Percentiles rank a stretch among this genome's conserved stretches.
Evolutionary conservation across 2,888 invertebrate species (phyloP).

Genomic region (Lepidocyrtoides sp.): DNA sequence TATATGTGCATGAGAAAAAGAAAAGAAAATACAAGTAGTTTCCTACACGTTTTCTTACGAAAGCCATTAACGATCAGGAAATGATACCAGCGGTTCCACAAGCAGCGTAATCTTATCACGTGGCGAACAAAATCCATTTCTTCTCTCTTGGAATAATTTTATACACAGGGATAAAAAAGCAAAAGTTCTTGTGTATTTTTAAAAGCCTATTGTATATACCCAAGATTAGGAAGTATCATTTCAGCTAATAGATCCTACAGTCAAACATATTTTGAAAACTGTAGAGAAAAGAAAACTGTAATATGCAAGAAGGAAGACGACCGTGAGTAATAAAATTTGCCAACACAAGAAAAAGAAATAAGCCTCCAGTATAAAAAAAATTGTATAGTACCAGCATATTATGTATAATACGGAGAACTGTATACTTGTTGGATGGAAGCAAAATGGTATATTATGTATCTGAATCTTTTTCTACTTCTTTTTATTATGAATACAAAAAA

Average conservation of each 20-base stretch:
- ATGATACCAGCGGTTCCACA: conserved; percentile 20
- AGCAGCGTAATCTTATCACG: conserved; percentile 65
- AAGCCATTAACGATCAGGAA: conserved; percentile 23
- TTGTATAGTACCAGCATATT: neutral
- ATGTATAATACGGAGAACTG: no score
- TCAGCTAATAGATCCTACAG: conserved; percentile 25
- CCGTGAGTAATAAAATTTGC: conserved; percentile 75
- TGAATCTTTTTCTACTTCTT: conserved; percentile 34
- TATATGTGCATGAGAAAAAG: neutral
- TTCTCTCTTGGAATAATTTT: conserved; percentile 16
- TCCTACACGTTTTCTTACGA: conserved; percentile 1
- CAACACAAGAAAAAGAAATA: conserved; percentile 19
- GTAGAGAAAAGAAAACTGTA: neutral
- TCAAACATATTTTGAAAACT: conserved; percentile 37
- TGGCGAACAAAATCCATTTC: conserved; percentile 17
- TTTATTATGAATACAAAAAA: conserved; percentile 29
- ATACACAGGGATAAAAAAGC: no score
- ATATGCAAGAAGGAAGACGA: conserved; percentile 56
- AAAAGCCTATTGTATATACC: neutral
- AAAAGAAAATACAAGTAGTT: neutral
- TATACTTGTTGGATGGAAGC: no score
- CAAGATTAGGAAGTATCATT: conserved; percentile 72
- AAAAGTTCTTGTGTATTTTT: neutral
- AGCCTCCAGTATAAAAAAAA: conserved; percentile 30
- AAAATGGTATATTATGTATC: conserved; percentile 28